Base-by-base conservation (phyloP, 1,140 invertebrate species). In the Planococcus citri region DNA sequence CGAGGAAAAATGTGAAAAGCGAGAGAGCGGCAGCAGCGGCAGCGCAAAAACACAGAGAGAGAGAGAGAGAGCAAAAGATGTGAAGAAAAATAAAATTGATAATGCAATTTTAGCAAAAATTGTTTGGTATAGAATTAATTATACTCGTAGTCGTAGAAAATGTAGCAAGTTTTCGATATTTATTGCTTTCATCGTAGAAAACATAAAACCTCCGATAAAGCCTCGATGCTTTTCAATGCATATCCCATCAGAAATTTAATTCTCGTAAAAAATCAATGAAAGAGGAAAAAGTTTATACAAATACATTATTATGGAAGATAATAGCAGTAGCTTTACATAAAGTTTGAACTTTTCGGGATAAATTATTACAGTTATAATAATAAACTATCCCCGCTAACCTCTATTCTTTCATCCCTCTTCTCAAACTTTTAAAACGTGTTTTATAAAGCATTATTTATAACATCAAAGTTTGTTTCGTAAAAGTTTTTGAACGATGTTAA, bases 291-390 rank as follows among this genome's bases (percentile, higher is more conserved):
- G 22, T 64, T 64, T 64, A 64, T 64, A 64, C 60, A 64, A 64
- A 64, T 64, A 64, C 20, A 64, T 64, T 64, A 64, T 64, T 64
- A 64, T 64, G 60, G 60, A 64, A 64, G 60, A 64, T 64, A 64
- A 64, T 64, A 64, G 60, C 60, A 64, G 60, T 64, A 64, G 60
- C 60, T 64, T 64, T 64, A 64, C 60, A 64, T 64, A 64, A 64
- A 64, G 60, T 64, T 64, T 64, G 60, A 64, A 64, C 60, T 64
- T 64, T 64, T 64, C 60, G 21, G 60, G 60, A 64, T 64, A 64
- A 64, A 64, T 64, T 64, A 64, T 64, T 64, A 64, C 60, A 64
- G 60, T 64, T 64, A 64, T 64, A 64, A 64, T 64, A 64, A 64
- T 64, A 27, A 64, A 64, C 60, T 64, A 64, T 64, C 60, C 25